Base-by-base conservation (phyloP, 2,113 vertebrate species). In the Notarius lentiginosus region DNA sequence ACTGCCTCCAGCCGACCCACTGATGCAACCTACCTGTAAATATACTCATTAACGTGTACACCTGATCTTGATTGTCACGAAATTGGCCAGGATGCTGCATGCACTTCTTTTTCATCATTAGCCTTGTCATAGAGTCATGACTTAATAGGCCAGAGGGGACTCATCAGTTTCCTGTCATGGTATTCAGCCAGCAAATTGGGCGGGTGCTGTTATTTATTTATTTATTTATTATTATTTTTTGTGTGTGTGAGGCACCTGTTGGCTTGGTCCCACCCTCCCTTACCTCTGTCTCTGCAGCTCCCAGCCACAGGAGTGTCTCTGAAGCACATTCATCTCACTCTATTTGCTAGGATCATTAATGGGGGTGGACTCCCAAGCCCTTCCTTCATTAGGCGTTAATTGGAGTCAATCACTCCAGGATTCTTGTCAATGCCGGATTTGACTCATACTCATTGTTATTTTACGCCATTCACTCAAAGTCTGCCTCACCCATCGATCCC, bases 351-450 rank as follows among this genome's bases (percentile, higher is more conserved):
- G 76, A 72, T 83, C 68, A 88, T 87, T 77, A 89, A 89, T 79
- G 63, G 61, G 84, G 65, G 63, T 30, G 65, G 27, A 84, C 83
- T 89, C 80, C 77, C 53, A 34, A 80, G 66, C 73, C 85, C 75
- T 88, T 83, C 79, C 72, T 88, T 90, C 75, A 85, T 89, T 91
- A 89, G 82, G 24, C 77, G 77, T 88, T 88, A 85, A 89, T 84
- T 84, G 82, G 82, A 84, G 79, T 88, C 82, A 63, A 53, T 84
- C 82, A 68, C 65, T 83, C 79, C 79, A 24, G 70, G 82, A 34
- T 80, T 88, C 75, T 84, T 88, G 77, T 80, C 89, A 89, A 61
- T 82, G 81, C 66, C 41, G 86, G 76, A 76, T 76, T 83, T 87
- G 88, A 68, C 84, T 87, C 41, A 68, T 83, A 81, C 66, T 81